Conservation (phyloP, 1,140 invertebrate species). For the Episyrphus balteatus region DNA sequence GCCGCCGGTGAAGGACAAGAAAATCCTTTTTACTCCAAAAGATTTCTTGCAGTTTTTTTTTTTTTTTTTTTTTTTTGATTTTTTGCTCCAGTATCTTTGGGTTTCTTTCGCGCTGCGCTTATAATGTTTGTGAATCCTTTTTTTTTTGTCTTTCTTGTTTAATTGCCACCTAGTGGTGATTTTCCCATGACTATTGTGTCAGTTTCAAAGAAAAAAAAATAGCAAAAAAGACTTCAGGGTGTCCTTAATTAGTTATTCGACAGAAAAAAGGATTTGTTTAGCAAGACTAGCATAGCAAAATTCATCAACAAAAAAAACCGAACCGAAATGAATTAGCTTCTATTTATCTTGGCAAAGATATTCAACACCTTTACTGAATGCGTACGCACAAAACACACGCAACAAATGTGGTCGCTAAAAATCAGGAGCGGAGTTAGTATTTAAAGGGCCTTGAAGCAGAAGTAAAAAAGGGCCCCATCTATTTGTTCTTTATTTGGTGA, state of each 20-base stretch:
- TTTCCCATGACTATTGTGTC: neutral
- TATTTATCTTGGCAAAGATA: neutral
- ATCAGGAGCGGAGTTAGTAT: no score
- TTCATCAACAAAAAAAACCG: neutral
- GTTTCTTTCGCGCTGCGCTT: no score
- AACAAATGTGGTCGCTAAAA: no score
- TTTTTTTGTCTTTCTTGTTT: neutral
- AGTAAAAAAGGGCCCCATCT: no score
- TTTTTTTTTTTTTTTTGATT: no score
- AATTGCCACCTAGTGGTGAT: slow-evolving; percentile 1
- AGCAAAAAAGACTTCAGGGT: neutral
- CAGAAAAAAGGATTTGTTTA: neutral
- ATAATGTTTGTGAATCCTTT: no score
- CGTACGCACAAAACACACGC: neutral
- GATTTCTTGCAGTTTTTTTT: no score
- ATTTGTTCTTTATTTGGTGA: no score
- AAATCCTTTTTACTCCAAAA: neutral
- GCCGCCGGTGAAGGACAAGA: neutral
- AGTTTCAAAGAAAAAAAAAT: neutral
- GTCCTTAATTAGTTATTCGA: neutral
- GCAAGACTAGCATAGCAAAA: neutral
- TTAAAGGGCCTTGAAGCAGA: no score
- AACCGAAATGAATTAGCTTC: neutral
- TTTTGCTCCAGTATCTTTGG: no score
- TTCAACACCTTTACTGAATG: neutral